These are phyloP conservation scores for Zophobas morio DNA, from an alignment of 1,140 invertebrate genomes.

Conservation along the genomic window DNA sequence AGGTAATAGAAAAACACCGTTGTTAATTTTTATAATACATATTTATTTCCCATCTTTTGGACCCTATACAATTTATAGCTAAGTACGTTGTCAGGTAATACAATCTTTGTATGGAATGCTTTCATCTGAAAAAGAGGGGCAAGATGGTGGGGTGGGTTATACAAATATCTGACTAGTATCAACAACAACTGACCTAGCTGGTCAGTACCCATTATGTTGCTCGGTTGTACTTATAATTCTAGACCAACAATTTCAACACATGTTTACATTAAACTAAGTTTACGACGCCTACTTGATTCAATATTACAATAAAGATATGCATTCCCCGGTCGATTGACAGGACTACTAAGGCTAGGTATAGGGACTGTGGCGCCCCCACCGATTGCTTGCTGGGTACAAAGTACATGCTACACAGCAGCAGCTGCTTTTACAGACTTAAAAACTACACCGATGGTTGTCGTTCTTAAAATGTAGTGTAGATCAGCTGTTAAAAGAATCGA, in stretches of 20 bases:
- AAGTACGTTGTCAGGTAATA: slow-evolving; percentile 70
- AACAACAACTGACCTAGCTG: slow-evolving; percentile 60
- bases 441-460: slow-evolving; percentile 39
- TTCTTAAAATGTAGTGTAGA: slow-evolving; percentile 47
- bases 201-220: slow-evolving; percentile 57
- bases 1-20: slow-evolving; percentile 1
- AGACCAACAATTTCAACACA: slow-evolving; percentile 65
- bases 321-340: slow-evolving; percentile 64
- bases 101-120: slow-evolving; percentile 69
- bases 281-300: slow-evolving; percentile 61
- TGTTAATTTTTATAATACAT: slow-evolving; percentile 63
- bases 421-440: slow-evolving; percentile 46
- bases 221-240: slow-evolving; percentile 64
- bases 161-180: slow-evolving; percentile 68
- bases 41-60: slow-evolving; percentile 70
- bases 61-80: slow-evolving; percentile 69
- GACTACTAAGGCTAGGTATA: slow-evolving; percentile 63
- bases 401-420: slow-evolving; percentile 57
- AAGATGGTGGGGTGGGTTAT: slow-evolving; percentile 66
- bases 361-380: slow-evolving; percentile 51
- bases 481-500: slow-evolving; percentile 53
- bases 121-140: slow-evolving; percentile 64
- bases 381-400: slow-evolving; percentile 59
- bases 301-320: slow-evolving; percentile 66
- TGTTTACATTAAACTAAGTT: slow-evolving; percentile 66